Conservation (phyloP, 2,113 vertebrate genomes). For the Brachypodius melanocephalos region DNA sequence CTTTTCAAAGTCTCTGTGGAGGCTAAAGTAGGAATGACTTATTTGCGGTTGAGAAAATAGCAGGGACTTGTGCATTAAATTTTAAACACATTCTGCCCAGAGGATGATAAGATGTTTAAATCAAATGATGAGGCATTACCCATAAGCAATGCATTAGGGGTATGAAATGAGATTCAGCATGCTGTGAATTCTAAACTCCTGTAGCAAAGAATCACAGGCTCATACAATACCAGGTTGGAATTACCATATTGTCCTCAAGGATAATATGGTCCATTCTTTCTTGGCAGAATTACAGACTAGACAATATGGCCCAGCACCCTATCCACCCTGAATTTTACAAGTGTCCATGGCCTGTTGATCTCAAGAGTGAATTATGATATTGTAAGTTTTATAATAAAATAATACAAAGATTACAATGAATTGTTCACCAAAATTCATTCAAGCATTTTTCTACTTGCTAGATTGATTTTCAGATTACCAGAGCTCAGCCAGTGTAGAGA, state of each 20-base stretch:
- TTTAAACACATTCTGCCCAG: slow-evolving; percentile 47
- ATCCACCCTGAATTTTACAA: neutral
- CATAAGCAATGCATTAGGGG: slow-evolving; percentile 27
- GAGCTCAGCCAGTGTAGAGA: neutral
- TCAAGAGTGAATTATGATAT: neutral
- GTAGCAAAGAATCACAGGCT: neutral
- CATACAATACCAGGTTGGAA: neutral
- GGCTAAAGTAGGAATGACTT: slow-evolving; percentile 38
- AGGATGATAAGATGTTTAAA: slow-evolving; percentile 29
- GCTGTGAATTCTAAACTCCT: neutral
- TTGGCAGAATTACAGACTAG: neutral
- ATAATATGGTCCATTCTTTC: neutral
- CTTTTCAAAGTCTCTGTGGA: slow-evolving; percentile 27
- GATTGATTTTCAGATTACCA: neutral
- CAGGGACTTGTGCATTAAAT: slow-evolving; percentile 45
- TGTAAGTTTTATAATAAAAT: neutral
- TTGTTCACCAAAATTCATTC: neutral
- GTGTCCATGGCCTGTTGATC: neutral
- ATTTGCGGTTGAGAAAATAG: slow-evolving; percentile 33
- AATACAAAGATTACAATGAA: neutral
- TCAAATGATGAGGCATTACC: neutral
- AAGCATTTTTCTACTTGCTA: neutral
- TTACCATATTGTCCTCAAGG: neutral
- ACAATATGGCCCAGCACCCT: neutral
- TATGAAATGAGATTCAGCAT: slow-evolving; percentile 6